These are phyloP conservation scores for Pteria penguin DNA, from an alignment of 2,888 invertebrate species.

Conservation along the genomic window DNA sequence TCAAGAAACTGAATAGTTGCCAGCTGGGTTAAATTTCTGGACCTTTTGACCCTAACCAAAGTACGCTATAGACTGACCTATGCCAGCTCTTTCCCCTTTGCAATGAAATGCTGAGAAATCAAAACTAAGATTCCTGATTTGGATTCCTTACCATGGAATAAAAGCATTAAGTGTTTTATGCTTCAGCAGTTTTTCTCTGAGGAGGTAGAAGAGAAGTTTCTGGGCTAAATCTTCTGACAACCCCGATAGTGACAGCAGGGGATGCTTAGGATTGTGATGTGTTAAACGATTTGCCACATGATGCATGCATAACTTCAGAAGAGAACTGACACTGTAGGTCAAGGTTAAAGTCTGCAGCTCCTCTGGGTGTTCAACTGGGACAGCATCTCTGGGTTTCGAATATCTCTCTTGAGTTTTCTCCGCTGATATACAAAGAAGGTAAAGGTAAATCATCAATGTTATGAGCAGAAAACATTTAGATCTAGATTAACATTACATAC, in stretches of 20 bases:
- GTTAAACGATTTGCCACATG: constrained; percentile 66
- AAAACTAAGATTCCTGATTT: too few relatives aligned
- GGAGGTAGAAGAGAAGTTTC: constrained; percentile 66
- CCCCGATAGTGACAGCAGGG: constrained; percentile 67
- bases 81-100: too few relatives aligned
- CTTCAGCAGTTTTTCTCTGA: constrained; percentile 72
- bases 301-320: constrained; percentile 64
- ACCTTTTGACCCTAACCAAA: too few relatives aligned
- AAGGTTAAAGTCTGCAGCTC: constrained; percentile 33
- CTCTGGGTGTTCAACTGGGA: constrained; percentile 4
- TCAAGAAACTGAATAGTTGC: too few relatives aligned
- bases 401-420: constrained; percentile 69
- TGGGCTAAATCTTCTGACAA: constrained; percentile 73
- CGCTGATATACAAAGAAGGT: constrained; percentile 53
- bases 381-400: constrained; percentile 35
- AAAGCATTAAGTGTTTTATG: constrained; percentile 74
- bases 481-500: too few relatives aligned
- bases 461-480: too few relatives aligned
- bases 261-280: constrained; percentile 62
- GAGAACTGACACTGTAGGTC: constrained; percentile 46
- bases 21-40: too few relatives aligned
- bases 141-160: constrained; percentile 73
- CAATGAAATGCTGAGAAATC: too few relatives aligned
- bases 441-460: too few relatives aligned
- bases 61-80: too few relatives aligned